Evolutionary conservation across 2,113 vertebrate species (phyloP).

Genomic region (Corythaixoides concolor): DNA sequence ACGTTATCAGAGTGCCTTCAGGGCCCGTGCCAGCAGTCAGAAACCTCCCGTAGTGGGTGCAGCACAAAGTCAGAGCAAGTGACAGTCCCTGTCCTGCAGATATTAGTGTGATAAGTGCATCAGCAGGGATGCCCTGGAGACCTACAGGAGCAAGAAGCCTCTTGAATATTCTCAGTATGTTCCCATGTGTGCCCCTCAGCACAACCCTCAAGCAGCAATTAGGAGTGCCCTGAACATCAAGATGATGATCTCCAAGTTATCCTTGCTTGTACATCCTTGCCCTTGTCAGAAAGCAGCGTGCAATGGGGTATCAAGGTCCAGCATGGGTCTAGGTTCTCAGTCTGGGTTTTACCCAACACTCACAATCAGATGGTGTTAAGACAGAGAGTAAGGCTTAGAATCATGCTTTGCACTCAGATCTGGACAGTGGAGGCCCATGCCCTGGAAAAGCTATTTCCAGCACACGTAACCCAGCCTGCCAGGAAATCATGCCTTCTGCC

Average conservation of each 20-base stretch:
- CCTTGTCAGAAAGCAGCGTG: not conserved
- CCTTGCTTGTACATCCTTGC: not conserved
- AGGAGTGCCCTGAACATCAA: not conserved
- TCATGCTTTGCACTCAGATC: not conserved
- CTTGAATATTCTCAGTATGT: fast-evolving
- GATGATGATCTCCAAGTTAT: not conserved
- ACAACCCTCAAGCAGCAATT: not conserved
- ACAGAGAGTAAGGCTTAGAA: not conserved
- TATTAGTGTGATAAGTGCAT: not conserved
- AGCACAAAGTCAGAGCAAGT: not conserved
- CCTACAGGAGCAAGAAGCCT: not conserved
- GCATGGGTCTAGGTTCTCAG: not conserved
- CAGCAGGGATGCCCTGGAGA: not conserved
- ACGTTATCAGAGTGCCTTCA: not conserved
- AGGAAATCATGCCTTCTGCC: not conserved
- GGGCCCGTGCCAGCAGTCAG: not conserved
- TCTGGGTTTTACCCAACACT: not conserved
- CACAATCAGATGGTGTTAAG: not conserved
- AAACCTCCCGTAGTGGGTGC: not conserved
- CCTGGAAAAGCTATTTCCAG: not conserved
- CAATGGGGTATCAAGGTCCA: not conserved
- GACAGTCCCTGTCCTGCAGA: not conserved
- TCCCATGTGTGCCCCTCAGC: not conserved
- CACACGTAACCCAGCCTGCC: not conserved
- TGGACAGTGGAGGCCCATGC: not conserved